Base-by-base conservation (phyloP, 2,797 vertebrate species). In the Lutjanus argentimaculatus region DNA sequence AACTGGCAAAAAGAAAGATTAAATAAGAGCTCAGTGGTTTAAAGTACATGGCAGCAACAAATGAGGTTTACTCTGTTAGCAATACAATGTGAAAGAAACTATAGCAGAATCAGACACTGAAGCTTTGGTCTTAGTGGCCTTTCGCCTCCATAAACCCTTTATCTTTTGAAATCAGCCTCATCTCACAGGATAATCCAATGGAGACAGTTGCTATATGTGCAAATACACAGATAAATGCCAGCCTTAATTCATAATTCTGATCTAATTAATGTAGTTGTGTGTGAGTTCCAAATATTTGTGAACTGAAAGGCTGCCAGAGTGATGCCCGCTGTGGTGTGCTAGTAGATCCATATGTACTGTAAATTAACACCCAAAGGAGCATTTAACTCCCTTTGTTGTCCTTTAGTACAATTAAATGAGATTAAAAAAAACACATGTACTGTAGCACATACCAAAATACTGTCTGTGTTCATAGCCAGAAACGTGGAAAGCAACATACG, bases 21-120 rank as follows among this genome's bases (percentile, higher is more conserved):
- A 48, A 82, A 79, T 43, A 58, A 59, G 56, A n/a, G 22, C 51
- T 71, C 13, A 36, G 57, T 48, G 67, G 22, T 74, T 77, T 72
- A 46, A 22, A 43, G 53, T 6, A 9, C n/a, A 42, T 66, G 61
- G 12, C 45, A 25, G 59, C 48, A 55, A 36, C 25, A 61, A 70
- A 79, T 36, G 12, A 83, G 63, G 69, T 51, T 19, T 74, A 17
- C 36, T 61, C 48, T 22, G 19, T 43, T 52, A 1, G n/a, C 15
- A n/a, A 8, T 45, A 8, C 12, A 36, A 55, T 16, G 8, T 46
- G 22, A 66, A 69, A 49, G 59, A 3, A 70, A 56, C 16, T 7
- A 70, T 1, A 43, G 45, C 36, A 25, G 30, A 22, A 46, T 48
- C 14, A 16, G 2, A 56, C 13, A 7, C 16, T 21, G 12, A 56